A percentile compares a stretch with the other conserved stretches of the same genome.
Conservation (phyloP, 2,797 vertebrate genomes). For the Melanotaenia boesemani region DNA sequence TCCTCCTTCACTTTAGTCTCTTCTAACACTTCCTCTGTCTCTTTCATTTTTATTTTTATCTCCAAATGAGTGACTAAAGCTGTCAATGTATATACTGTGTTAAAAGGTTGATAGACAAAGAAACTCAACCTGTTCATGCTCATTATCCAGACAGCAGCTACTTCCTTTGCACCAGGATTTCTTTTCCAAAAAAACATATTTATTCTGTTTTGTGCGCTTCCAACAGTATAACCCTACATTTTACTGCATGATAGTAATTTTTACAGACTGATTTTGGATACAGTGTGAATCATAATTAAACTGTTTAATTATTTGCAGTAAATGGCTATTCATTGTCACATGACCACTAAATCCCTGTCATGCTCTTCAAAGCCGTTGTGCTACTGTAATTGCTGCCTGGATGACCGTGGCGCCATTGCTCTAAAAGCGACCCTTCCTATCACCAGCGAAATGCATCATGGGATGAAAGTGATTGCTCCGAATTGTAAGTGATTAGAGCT, state of each 20-base stretch:
- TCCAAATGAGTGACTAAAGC: constrained; percentile 48
- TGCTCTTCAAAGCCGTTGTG: constrained; percentile 57
- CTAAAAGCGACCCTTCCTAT: constrained; percentile 62
- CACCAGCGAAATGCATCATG: constrained; percentile 69
- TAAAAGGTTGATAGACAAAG: constrained; percentile 50
- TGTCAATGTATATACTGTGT: constrained; percentile 40
- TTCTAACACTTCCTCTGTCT: neutral
- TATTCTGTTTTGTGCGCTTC: constrained; percentile 18
- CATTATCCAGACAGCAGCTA: constrained; percentile 13
- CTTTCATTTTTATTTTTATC: constrained; percentile 54
- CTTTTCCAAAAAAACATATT: constrained; percentile 7
- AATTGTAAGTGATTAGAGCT: constrained; percentile 78
- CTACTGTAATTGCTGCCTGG: constrained; percentile 66
- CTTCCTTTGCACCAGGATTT: constrained; percentile 10
- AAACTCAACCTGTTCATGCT: constrained; percentile 32
- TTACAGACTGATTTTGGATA: constrained; percentile 25
- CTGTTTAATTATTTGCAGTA: constrained; percentile 52
- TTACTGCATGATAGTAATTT: constrained; percentile 30
- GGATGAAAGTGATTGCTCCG: constrained; percentile 77
- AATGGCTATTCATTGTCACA: constrained; percentile 42
- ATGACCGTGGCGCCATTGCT: constrained; percentile 58
- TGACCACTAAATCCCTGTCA: constrained; percentile 64
- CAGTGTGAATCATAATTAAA: constrained; percentile 22
- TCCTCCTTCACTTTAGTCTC: constrained; percentile 30
- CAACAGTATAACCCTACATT: constrained; percentile 1